Evolutionary conservation across 2,888 invertebrate species (phyloP).

Genomic region (Apotomis betuletana): DNA sequence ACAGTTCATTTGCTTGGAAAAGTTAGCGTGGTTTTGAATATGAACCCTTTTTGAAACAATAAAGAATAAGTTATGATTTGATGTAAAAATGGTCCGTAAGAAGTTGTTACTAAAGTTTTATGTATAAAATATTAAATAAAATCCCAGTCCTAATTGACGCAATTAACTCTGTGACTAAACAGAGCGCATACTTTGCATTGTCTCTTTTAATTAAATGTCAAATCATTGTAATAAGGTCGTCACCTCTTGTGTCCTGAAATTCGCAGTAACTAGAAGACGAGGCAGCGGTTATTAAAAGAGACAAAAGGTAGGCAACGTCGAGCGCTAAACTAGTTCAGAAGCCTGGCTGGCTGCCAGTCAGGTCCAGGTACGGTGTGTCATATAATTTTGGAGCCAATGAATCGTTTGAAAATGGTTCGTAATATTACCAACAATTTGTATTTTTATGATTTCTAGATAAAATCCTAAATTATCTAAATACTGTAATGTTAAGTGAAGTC

Average conservation of each 20-base stretch:
- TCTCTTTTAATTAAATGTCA: conserved; percentile 13
- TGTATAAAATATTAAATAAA: background rate
- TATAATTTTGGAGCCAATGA: background rate
- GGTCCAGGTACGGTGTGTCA: conserved; percentile 34
- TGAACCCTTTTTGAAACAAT: too few relatives aligned
- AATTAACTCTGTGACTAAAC: background rate
- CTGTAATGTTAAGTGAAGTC: too few relatives aligned
- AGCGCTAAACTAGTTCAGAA: conserved; percentile 30
- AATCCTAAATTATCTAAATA: too few relatives aligned
- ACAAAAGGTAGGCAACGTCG: conserved; percentile 36
- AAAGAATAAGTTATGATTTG: too few relatives aligned
- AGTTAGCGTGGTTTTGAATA: too few relatives aligned
- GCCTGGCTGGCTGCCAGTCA: conserved; percentile 28
- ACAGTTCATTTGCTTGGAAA: too few relatives aligned
- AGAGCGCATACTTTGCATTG: conserved; percentile 1
- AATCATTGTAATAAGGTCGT: background rate
- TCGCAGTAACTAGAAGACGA: conserved; percentile 16
- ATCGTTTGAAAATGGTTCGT: too few relatives aligned
- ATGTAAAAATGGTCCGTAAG: too few relatives aligned
- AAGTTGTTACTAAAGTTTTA: too few relatives aligned
- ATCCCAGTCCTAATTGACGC: background rate
- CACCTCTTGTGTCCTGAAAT: conserved; percentile 23
- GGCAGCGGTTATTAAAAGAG: conserved; percentile 29
- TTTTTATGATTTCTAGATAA: too few relatives aligned
- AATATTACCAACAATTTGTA: too few relatives aligned